These are phyloP conservation scores for Xestia xanthographa DNA, from an alignment of 2,888 invertebrate genomes.

Conservation along the genomic window DNA sequence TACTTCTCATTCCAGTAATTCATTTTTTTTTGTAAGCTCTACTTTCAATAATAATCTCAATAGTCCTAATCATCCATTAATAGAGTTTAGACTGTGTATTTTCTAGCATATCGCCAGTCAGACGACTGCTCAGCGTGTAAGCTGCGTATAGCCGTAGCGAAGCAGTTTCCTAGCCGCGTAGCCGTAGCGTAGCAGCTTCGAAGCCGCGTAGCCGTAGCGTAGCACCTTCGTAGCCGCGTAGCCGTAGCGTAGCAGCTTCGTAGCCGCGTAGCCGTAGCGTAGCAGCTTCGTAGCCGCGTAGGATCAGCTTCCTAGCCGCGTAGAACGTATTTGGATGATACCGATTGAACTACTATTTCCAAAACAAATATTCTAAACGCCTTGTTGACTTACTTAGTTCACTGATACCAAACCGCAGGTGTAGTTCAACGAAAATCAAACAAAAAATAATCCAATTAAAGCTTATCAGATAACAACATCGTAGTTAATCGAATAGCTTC, in stretches of 20 bases:
- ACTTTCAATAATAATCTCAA: not conserved
- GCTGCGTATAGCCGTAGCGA: not conserved
- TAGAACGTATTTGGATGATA: not conserved
- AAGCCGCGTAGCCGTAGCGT: not conserved
- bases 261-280: not conserved
- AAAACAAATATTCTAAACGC: not conserved
- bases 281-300: not conserved
- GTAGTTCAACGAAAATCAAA: slow-evolving; percentile 31
- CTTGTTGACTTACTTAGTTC: slow-evolving; percentile 3
- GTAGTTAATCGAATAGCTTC: slow-evolving; percentile 46
- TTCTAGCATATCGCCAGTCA: not conserved
- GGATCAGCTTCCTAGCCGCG: not conserved
- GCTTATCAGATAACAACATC: slow-evolving; percentile 67
- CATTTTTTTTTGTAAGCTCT: not conserved
- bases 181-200: not conserved
- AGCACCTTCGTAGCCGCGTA: not conserved
- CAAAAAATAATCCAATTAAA: slow-evolving; percentile 65
- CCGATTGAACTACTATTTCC: not conserved
- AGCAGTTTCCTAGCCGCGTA: not conserved
- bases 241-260: not conserved
- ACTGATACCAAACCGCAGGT: slow-evolving; percentile 4
- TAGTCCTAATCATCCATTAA: not conserved
- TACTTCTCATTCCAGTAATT: not conserved
- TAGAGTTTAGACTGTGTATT: no score
- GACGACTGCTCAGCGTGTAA: not conserved